These are phyloP conservation scores for Phocoena phocoena DNA, from an alignment of 2,113 vertebrate species.

Conservation along the genomic window DNA sequence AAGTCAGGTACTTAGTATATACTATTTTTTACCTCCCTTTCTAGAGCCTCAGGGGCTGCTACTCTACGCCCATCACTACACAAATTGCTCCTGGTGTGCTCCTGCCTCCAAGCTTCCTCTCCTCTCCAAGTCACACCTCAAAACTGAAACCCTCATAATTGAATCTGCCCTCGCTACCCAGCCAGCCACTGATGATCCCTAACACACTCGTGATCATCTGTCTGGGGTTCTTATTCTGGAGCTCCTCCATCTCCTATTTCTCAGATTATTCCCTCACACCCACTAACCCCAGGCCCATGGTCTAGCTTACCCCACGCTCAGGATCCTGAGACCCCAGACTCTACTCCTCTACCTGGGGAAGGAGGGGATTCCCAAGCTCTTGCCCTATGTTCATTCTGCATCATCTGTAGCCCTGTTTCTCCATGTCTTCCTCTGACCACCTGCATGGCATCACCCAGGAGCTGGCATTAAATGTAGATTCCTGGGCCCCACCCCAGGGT, in stretches of 20 bases:
- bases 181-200: background rate
- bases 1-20: background rate
- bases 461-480: background rate
- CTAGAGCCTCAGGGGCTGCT: background rate
- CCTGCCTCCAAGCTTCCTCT: background rate
- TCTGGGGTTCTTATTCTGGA: background rate
- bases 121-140: background rate
- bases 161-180: background rate
- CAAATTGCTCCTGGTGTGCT: background rate
- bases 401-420: background rate
- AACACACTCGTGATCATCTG: no score
- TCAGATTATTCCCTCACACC: background rate
- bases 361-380: background rate
- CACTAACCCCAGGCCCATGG: rapidly evolving
- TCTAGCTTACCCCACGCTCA: background rate
- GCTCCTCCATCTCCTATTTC: background rate
- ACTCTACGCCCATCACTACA: background rate
- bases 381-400: no score
- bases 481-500: background rate
- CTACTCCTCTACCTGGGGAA: rapidly evolving
- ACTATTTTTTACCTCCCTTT: background rate
- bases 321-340: background rate
- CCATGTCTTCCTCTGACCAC: background rate
- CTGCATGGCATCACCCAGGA: background rate
- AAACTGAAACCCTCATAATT: background rate